Evolutionary conservation across 2,888 invertebrate species (phyloP), one percentile per base, ranked within the genome.

Genomic region (Andrena bucephala): DNA sequence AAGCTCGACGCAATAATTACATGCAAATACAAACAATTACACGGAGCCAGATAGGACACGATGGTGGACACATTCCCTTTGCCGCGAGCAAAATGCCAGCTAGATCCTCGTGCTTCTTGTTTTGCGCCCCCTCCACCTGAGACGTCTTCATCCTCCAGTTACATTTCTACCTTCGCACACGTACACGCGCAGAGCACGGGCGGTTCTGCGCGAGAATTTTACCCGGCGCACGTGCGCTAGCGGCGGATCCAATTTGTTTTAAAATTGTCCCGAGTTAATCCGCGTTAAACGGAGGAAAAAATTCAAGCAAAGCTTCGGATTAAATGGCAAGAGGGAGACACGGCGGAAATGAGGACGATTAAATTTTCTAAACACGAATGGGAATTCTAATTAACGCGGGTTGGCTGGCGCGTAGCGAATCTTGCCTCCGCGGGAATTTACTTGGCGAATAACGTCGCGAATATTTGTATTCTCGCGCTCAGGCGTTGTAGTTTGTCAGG

Each of bases 1-100:
- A 72, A 67, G 54, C 62, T 48, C 75, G 42, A 70, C 63, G 85
- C 71, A 89, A 90, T 91, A 91, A 92, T 92, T 88, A 82, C 81
- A 91, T 91, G 92, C 83, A 92, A 92, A 91, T 92, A 87, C 90
- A 90, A 91, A 91, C 91, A 92, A 91, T 92, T 92, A 90, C 87
- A 89, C 80, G 86, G 81, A 66, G n/a, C 59, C 24, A 59, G 70
- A 29, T 65, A 29, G 52, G 29, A 54, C 36, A 42, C 36, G n/a
- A n/a, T 33, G 20, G 31, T n/a, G n/a, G n/a, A n/a, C n/a, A n/a
- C n/a, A n/a, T 13, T 33, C 31, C 2, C 13, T 29, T 57, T 16
- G 33, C 42, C 59, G 52, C 31, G 36, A 31, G 31, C 42, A 52
- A 62, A 36, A 59, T 10, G 52, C 5, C 57, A 16, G 36, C 33